These are phyloP conservation scores for Dicyrtomina minuta DNA, from an alignment of 2,888 invertebrate genomes.

Conservation along the genomic window DNA sequence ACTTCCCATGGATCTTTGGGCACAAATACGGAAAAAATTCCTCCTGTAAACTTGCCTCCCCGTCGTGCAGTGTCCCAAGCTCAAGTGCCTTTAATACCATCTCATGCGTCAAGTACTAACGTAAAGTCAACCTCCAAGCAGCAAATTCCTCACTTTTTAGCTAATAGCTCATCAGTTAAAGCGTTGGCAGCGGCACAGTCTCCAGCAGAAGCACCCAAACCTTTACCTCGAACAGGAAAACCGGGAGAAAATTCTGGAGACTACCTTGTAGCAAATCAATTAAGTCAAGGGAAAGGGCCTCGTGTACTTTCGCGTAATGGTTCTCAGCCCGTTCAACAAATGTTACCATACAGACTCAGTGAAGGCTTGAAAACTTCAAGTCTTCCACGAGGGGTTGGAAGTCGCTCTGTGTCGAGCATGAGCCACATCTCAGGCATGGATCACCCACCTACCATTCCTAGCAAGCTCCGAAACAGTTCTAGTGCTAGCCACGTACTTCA, in stretches of 20 bases:
- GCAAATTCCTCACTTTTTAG: conserved; percentile 84
- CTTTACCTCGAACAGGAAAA: conserved; percentile 34
- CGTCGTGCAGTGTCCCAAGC: conserved; percentile 46
- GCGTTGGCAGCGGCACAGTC: conserved; percentile 6
- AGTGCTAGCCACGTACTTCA: conserved; percentile 39
- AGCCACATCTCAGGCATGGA: conserved; percentile 17
- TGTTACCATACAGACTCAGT: conserved; percentile 50
- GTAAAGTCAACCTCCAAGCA: conserved; percentile 66
- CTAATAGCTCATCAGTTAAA: conserved; percentile 58
- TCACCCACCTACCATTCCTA: conserved; percentile 8
- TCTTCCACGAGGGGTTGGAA: conserved; percentile 51
- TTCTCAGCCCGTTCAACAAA: conserved; percentile 44
- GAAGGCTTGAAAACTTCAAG: conserved; percentile 52
- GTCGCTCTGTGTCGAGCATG: conserved; percentile 47
- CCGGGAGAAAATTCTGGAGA: conserved; percentile 11
- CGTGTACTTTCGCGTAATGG: neutral
- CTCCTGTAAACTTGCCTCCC: conserved; percentile 57
- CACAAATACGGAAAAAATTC: conserved; percentile 54
- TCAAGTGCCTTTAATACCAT: conserved; percentile 3
- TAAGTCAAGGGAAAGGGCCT: conserved; percentile 32
- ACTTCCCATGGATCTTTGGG: conserved; percentile 57
- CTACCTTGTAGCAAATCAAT: conserved; percentile 17
- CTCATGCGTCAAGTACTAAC: conserved; percentile 45
- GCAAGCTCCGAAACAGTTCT: conserved; percentile 31
- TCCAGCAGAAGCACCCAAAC: conserved; percentile 39